Percentiles rank a stretch among this genome's conserved stretches.
These are phyloP conservation scores for Saguinus midas DNA, from an alignment of 2,113 vertebrate species.

Conservation along the genomic window DNA sequence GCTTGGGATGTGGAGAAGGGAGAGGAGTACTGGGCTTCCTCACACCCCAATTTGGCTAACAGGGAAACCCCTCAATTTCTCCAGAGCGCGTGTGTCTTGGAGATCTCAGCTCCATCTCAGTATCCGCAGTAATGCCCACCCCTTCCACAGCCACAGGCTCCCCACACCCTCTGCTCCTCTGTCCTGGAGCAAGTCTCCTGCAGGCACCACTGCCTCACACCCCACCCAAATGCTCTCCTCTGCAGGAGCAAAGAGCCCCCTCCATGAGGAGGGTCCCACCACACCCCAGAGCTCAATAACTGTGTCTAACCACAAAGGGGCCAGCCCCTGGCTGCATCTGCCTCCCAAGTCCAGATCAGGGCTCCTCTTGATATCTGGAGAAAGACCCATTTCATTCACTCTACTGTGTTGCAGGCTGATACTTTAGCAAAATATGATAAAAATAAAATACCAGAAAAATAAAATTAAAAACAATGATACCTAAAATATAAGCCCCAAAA, in stretches of 20 bases:
- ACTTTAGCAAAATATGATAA: not conserved
- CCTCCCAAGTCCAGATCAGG: not conserved
- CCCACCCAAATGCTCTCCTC: not conserved
- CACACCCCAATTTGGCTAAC: not conserved
- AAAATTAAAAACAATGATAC: not conserved
- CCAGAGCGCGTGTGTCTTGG: not conserved
- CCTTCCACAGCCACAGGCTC: not conserved
- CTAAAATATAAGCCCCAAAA: not conserved
- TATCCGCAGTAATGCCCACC: no score
- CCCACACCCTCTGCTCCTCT: no score
- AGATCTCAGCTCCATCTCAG: not conserved
- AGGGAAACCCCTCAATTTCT: not conserved
- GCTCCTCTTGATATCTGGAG: not conserved
- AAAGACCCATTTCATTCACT: not conserved
- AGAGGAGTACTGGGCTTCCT: not conserved
- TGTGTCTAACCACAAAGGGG: not conserved
- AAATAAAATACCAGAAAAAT: not conserved
- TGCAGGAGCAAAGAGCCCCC: not conserved
- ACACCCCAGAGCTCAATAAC: not conserved
- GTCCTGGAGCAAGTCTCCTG: no score
- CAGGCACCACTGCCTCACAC: not conserved
- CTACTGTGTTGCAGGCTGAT: not conserved
- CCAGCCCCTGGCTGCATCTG: not conserved
- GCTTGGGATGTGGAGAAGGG: not conserved
- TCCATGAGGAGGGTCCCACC: not conserved